A percentile compares a stretch with the other conserved stretches of the same genome.
phyloP scores from a whole-genome alignment of 2,797 vertebrate genomes.

The Hoplostethus mediterraneus region DNA sequence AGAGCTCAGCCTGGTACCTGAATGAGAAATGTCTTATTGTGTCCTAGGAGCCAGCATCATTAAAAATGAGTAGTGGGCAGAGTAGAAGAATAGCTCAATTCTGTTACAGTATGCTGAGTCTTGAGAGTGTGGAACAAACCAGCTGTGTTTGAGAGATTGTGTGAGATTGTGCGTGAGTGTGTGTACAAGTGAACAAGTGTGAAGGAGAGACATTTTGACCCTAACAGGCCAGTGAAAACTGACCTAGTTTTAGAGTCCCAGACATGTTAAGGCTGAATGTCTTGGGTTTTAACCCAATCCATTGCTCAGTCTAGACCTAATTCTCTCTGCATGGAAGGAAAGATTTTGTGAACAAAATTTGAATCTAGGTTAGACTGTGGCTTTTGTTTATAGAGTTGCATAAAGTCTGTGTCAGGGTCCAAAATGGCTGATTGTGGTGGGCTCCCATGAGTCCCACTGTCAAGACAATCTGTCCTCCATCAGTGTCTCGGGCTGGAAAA shows the following conservation, averaged over 20 bases:
- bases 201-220: constrained; percentile 29
- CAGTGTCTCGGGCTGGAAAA: no score
- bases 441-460: constrained; percentile 4
- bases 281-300: constrained; percentile 39
- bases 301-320: constrained; percentile 22
- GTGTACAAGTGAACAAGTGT: constrained; percentile 7
- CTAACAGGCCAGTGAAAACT: constrained; percentile 16
- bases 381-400: neutral
- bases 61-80: constrained; percentile 38
- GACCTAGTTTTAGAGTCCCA: constrained; percentile 52
- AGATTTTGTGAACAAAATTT: neutral
- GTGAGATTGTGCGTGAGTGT: constrained; percentile 2
- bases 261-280: constrained; percentile 41
- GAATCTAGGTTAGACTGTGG: constrained; percentile 7
- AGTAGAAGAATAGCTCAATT: constrained; percentile 66
- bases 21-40: constrained; percentile 25
- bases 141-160: constrained; percentile 52
- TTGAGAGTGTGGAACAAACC: constrained; percentile 55
- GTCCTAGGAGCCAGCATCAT: neutral
- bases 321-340: constrained; percentile 18
- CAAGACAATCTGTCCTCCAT: constrained; percentile 12
- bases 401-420: neutral
- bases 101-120: constrained; percentile 41
- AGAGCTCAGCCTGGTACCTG: neutral
- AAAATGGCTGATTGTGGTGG: constrained; percentile 5